phyloP scores from a whole-genome alignment of 2,797 vertebrate species.

The Acanthurus tractus region DNA sequence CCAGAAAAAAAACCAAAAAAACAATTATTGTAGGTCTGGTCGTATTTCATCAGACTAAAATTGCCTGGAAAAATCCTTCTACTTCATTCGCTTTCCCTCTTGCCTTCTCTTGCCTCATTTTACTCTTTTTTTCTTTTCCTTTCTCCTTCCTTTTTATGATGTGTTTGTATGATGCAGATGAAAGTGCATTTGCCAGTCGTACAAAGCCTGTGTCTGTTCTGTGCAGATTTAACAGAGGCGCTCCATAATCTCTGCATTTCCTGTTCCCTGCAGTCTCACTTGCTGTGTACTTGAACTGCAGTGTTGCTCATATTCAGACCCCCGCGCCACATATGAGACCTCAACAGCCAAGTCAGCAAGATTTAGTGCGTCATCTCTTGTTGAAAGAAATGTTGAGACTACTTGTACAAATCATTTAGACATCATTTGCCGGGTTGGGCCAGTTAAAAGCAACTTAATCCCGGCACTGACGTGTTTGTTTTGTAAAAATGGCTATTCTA shows the following conservation, averaged over 20 bases:
- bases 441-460: constrained; percentile 12
- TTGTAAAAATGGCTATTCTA: constrained; percentile 24
- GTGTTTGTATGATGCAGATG: constrained; percentile 58
- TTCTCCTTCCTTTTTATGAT: constrained; percentile 27
- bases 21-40: constrained; percentile 62
- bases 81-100: constrained; percentile 58
- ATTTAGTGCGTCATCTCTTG: constrained; percentile 30
- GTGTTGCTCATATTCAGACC: constrained; percentile 52
- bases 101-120: constrained; percentile 36
- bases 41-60: constrained; percentile 75
- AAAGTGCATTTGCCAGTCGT: constrained; percentile 41
- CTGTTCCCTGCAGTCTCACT: constrained; percentile 61
- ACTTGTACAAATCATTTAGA: constrained; percentile 6
- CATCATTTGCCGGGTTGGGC: background rate
- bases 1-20: constrained; percentile 70
- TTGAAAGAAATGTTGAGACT: constrained; percentile 22
- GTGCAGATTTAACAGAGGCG: constrained; percentile 57
- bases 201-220: constrained; percentile 75
- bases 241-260: constrained; percentile 75
- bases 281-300: constrained; percentile 63
- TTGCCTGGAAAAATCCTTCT: constrained; percentile 69
- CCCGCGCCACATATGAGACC: constrained; percentile 14
- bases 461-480: background rate
- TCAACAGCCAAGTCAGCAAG: constrained; percentile 19
- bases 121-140: constrained; percentile 30